A percentile compares a stretch with the other conserved stretches of the same genome.
Conservation (phyloP, 2,113 vertebrate species). For the Callipepla californica region DNA sequence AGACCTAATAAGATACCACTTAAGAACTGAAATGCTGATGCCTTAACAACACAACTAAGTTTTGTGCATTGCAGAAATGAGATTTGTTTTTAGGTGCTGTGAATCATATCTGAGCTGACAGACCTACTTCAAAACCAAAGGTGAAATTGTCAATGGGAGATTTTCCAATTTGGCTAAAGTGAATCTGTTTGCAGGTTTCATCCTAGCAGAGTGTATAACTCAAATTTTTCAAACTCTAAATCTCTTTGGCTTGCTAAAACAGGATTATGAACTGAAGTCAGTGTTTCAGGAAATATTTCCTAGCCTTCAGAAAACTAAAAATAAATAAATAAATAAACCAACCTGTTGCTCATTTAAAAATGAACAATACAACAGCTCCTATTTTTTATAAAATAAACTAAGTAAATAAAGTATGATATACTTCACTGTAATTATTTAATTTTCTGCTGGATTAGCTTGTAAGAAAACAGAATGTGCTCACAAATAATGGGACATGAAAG, state of each 20-base stretch:
- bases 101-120: constrained; percentile 61
- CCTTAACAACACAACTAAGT: constrained; percentile 51
- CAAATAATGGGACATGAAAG: not conserved
- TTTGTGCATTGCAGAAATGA: constrained; percentile 64
- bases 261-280: constrained; percentile 47
- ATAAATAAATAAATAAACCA: constrained; percentile 52
- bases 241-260: constrained; percentile 58
- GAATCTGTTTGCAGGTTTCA: constrained; percentile 19
- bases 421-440: not conserved
- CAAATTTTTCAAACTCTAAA: constrained; percentile 49
- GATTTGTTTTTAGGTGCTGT: constrained; percentile 69
- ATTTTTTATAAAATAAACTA: not conserved
- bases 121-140: constrained; percentile 62
- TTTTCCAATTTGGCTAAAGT: constrained; percentile 55
- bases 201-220: constrained; percentile 25
- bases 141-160: constrained; percentile 29
- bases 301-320: constrained; percentile 56
- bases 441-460: not conserved
- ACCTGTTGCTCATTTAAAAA: not conserved
- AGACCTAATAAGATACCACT: not conserved
- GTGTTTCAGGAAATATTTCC: constrained; percentile 67
- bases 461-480: not conserved
- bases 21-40: constrained; percentile 51
- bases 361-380: not conserved
- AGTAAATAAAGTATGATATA: not conserved